Conservation (phyloP, 2,888 invertebrate genomes). For the Spisula solida region DNA sequence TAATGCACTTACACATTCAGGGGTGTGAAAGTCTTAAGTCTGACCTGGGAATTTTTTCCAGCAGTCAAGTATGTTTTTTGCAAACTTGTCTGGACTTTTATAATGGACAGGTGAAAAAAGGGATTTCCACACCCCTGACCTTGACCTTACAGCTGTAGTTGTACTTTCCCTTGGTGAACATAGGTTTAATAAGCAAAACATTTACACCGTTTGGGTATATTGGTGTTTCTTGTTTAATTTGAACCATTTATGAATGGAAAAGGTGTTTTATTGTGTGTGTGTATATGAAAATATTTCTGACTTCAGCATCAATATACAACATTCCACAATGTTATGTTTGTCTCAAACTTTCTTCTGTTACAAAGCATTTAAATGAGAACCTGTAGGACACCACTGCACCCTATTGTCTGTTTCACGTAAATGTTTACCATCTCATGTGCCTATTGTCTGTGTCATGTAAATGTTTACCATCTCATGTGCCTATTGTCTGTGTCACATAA, state of each 20-base stretch:
- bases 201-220: background rate
- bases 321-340: background rate
- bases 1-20: constrained; percentile 14
- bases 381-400: no score
- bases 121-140: no score
- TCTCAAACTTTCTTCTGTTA: background rate
- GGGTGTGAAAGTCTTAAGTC: background rate
- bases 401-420: no score
- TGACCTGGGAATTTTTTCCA: background rate
- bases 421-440: no score
- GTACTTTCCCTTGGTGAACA: background rate
- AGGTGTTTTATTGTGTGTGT: background rate
- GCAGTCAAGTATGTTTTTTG: background rate
- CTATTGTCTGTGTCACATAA: no score
- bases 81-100: no score
- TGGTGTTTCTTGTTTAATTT: background rate
- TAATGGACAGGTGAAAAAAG: no score
- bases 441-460: background rate
- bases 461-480: background rate
- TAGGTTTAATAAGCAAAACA: background rate
- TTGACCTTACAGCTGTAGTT: background rate
- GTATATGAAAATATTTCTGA: background rate
- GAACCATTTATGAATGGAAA: background rate
- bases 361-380: background rate
- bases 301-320: background rate